A percentile compares a stretch with the other conserved stretches of the same genome.
Conservation (phyloP, 2,113 vertebrate genomes). For the Brachyhypopomus gauderio region DNA sequence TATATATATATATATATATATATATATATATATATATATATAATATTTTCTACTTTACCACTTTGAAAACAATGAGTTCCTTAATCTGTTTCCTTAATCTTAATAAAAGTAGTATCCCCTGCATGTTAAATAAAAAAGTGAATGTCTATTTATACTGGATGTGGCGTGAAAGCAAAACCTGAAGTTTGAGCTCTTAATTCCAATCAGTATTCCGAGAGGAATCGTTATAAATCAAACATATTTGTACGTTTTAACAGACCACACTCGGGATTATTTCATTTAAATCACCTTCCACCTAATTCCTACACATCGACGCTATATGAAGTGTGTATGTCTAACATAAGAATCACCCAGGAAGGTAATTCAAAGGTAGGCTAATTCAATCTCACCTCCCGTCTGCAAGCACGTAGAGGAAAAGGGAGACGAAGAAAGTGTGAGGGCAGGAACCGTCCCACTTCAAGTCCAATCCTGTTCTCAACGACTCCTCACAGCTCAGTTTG, state of each 20-base stretch:
- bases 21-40: too few relatives aligned
- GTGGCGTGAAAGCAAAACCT: not conserved
- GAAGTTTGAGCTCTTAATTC: too few relatives aligned
- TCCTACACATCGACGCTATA: conserved; percentile 9
- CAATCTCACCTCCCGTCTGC: conserved; percentile 9
- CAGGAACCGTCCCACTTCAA: conserved; percentile 64
- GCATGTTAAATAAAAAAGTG: too few relatives aligned
- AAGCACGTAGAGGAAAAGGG: not conserved
- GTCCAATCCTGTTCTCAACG: conserved; percentile 60
- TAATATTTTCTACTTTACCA: too few relatives aligned
- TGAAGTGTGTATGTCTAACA: not conserved
- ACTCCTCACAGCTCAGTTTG: not conserved
- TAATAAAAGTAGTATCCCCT: too few relatives aligned
- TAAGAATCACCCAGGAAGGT: not conserved
- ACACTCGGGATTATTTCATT: not conserved
- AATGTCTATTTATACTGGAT: too few relatives aligned
- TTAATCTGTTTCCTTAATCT: not conserved
- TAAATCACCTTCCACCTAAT: not conserved
- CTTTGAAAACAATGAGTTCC: too few relatives aligned
- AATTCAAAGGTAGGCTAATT: not conserved
- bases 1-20: too few relatives aligned
- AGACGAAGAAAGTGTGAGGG: not conserved
- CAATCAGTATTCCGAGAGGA: not conserved
- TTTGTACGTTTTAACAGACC: not conserved
- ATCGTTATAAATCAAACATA: not conserved